A percentile compares a stretch with the other conserved stretches of the same genome.
Evolutionary conservation across 2,888 invertebrate species (phyloP).

Genomic region (Pyrgus malvae): DNA sequence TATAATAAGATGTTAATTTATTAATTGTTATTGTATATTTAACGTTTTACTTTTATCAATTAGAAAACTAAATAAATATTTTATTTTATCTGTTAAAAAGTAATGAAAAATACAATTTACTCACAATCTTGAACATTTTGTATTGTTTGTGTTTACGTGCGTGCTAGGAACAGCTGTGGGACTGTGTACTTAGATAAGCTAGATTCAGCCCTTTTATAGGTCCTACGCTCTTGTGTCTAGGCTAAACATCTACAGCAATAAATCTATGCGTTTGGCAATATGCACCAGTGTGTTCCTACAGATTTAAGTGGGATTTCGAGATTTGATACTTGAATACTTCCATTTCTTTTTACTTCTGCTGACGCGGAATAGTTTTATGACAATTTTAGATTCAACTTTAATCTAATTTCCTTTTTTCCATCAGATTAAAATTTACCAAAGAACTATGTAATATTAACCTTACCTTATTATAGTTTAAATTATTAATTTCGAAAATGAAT

Average conservation of each 20-base stretch:
- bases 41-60: too few relatives aligned
- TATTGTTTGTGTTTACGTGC: conserved; percentile 36
- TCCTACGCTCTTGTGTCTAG: conserved; percentile 56
- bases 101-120: too few relatives aligned
- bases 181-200: conserved; percentile 49
- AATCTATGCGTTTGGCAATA: conserved; percentile 64
- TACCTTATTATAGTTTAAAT: too few relatives aligned
- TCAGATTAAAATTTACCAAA: too few relatives aligned
- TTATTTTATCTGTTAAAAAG: background rate
- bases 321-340: conserved; percentile 13
- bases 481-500: too few relatives aligned
- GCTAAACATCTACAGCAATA: conserved; percentile 52
- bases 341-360: too few relatives aligned
- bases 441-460: too few relatives aligned
- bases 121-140: conserved; percentile 66
- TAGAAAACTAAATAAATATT: background rate
- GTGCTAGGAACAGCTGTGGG: conserved; percentile 32
- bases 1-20: too few relatives aligned
- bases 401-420: too few relatives aligned
- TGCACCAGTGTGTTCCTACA: conserved; percentile 46
- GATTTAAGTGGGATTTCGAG: background rate
- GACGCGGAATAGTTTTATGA: too few relatives aligned
- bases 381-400: background rate
- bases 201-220: conserved; percentile 69
- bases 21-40: too few relatives aligned